Evolutionary conservation across 2,888 invertebrate genomes (phyloP), one percentile per base, ranked within the genome.

Genomic region (Luperina testacea): DNA sequence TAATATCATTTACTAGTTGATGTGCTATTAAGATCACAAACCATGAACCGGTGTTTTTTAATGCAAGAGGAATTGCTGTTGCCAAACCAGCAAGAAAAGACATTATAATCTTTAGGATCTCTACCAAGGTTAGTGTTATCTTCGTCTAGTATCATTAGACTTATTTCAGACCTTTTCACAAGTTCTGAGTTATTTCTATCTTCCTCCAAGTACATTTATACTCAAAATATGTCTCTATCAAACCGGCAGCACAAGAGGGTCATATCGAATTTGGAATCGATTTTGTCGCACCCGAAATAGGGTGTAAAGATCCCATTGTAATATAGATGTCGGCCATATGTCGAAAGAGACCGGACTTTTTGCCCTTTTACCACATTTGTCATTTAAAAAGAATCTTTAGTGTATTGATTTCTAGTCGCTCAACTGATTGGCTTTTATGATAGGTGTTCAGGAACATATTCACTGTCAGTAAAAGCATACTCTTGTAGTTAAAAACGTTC

Each of bases 201-300:
- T 70, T 59, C 7, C 32, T 69, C 57, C 38, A 24, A 76, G 72
- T 69, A 84, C 77, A 83, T 87, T 87, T 84, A 88, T 84, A 87
- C 77, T 84, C 83, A 84, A 88, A 90, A 91, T 90, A 91, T 90
- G 90, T 90, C 89, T 89, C 92, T 90, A 95, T 94, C 93, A 92
- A 95, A 93, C 92, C 92, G 90, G 91, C 89, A 93, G 90, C 92
- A 92, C 91, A 93, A 91, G 94, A 95, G 96, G 96, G 96, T 94
- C 95, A 95, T 94, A 95, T 94, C 95, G 93, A 96, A 96, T 96
- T 95, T 95, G 90, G 90, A 96, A 96, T 96, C 96, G 96, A 96
- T 96, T 96, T 96, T 95, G 95, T 96, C 95, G 93, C 95, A 94
- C 94, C 94, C 95, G 93, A 94, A 95, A 95, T 96, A 93, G 96